Evolutionary conservation across 2,113 vertebrate genomes (phyloP), one percentile per base, ranked within the genome.

Genomic region (Plecturocebus donacophilus): DNA sequence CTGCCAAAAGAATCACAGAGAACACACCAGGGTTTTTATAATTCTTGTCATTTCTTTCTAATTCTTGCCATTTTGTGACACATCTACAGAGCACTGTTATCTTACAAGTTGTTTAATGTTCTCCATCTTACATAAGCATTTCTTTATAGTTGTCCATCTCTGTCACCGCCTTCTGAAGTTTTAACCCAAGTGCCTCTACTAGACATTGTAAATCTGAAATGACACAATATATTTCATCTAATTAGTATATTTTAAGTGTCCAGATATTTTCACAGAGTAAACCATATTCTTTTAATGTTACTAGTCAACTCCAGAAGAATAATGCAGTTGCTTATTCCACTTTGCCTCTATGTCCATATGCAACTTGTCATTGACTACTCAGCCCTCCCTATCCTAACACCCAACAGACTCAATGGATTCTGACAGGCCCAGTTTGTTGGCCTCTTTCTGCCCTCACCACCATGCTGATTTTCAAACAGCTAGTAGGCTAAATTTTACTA

Each of bases 161-260:
- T 0, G 97, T 97, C 56, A 91, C 96, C 38, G 98, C 97, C 70
- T 99, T 99, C 98, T 99, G 99, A 76, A 99, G 98, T 95, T 98
- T 98, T 97, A 98, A 91, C 16, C 92, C 97, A 83, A 98, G 97
- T 70, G 97, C 94, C 91, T 98, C 98, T 89, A 99, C 97, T 97
- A 99, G 99, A 52, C 98, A 98, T 42, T 98, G 98, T 94, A 99
- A 97, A 97, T 97, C 99, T 99, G 99, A 97, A 98, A 98, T n/a
- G 96, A 93, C 25, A 97, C 85, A 97, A 93, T 19, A 32, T 16
- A 86, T 0, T 64, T 8, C 45, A 49, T 35, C 13, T 97, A 3
- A 76, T 54, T 75, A 76, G 94, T 58, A 49, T 23, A 47, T 93
- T 80, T 83, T 25, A 40, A 90, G 20, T 16, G 56, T 45, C 73